Evolutionary conservation across 2,797 vertebrate species (phyloP), one percentile per base, ranked within the genome.

Genomic region (Discoglossus pictus): DNA sequence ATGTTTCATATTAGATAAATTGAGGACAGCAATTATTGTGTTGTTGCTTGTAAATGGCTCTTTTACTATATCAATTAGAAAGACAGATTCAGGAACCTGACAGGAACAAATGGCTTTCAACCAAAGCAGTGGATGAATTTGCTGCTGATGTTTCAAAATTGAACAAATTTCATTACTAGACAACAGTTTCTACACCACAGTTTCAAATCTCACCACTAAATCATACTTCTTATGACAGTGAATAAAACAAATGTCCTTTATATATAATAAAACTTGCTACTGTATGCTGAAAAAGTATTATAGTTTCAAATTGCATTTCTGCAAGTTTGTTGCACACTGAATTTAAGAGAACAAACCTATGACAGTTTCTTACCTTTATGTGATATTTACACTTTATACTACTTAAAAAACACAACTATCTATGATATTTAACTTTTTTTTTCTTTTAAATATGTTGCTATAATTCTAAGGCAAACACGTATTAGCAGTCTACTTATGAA

Each of bases 241-340:
- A 51, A 67, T 67, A 60, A 59, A 67, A 51, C 54, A 67, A 66
- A 59, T 67, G 54, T 67, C 23, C 54, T 67, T 67, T 67, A 40
- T 16, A n/a, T n/a, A n/a, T n/a, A n/a, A n/a, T n/a, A n/a, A n/a
- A n/a, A n/a, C n/a, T n/a, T n/a, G n/a, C n/a, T n/a, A n/a, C n/a
- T n/a, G n/a, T n/a, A n/a, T n/a, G n/a, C n/a, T n/a, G n/a, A 34
- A 38, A 67, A 50, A 67, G 63, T 54, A 18, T 34, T 65, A 54
- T 25, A 25, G 46, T 55, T 54, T 65, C 17, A 65, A 24, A 65
- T 55, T 44, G 36, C 25, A 21, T 44, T 31, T 8, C 43, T 64
- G 48, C 43, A 64, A 53, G 42, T 64, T 39, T 64, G 61, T 53
- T 63, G 36, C 23, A 24, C 8, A 11, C 23, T 53, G 48, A 63